Evolutionary conservation across 2,888 invertebrate genomes (phyloP).

Genomic region (Eilema depressum): DNA sequence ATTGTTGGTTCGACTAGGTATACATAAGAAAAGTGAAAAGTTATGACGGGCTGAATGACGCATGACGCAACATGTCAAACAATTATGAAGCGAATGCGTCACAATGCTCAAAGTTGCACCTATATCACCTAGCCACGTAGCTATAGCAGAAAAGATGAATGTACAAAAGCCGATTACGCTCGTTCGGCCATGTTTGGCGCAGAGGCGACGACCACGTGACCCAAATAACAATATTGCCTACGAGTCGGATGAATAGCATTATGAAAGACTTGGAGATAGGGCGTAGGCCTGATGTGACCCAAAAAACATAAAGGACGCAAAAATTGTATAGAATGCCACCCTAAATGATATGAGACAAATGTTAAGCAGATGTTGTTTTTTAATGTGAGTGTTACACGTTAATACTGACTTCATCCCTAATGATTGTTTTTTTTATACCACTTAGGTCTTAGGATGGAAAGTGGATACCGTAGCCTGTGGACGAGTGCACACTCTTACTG

Average conservation of each 20-base stretch:
- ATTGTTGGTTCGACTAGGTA: no score
- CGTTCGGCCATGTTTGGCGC: constrained; percentile 4
- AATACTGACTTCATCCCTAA: neutral
- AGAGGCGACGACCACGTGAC: constrained; percentile 4
- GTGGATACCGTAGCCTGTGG: no score
- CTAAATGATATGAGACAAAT: neutral
- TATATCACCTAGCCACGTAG: neutral
- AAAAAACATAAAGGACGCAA: neutral
- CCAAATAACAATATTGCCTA: constrained; percentile 2
- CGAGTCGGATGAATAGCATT: neutral
- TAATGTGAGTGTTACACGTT: neutral
- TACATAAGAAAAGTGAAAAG: neutral
- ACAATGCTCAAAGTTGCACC: neutral
- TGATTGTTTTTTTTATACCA: no score
- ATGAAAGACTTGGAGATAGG: neutral
- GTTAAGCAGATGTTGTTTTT: no score
- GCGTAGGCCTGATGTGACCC: neutral
- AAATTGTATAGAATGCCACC: neutral
- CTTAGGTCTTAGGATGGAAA: no score
- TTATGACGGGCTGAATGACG: neutral
- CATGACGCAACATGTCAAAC: neutral
- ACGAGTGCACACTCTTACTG: no score
- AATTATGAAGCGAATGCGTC: neutral
- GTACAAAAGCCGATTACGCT: constrained; percentile 1
- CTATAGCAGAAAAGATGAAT: neutral